These are phyloP conservation scores for Cyprinodon tularosa DNA, from an alignment of 2,113 vertebrate species.

Conservation along the genomic window DNA sequence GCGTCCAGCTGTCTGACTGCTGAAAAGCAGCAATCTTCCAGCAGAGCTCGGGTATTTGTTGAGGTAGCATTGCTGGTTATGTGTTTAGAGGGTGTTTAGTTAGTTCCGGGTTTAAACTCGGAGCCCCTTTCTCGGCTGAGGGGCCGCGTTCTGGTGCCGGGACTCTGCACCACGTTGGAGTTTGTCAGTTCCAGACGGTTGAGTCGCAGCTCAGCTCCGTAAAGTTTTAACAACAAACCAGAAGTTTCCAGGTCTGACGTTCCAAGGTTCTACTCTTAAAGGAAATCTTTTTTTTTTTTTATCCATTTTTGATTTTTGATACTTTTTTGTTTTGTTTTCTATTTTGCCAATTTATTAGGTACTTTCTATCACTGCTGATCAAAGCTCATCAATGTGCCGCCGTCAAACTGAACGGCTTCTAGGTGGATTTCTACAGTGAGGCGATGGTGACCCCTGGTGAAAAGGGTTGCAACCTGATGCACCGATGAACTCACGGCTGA, in stretches of 20 bases:
- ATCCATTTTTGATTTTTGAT: not conserved
- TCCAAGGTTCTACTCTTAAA: not conserved
- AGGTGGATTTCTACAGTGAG: not conserved
- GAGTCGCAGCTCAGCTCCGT: no score
- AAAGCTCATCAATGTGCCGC: not conserved
- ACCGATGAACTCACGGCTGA: no score
- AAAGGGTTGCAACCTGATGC: not conserved
- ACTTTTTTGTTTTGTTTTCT: not conserved
- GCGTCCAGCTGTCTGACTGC: conserved; percentile 27
- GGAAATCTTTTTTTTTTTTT: conserved; percentile 5
- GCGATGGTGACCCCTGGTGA: no score
- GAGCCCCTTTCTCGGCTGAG: not conserved
- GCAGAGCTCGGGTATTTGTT: conserved; percentile 72
- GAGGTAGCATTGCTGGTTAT: conserved; percentile 85
- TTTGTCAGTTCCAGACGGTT: not conserved
- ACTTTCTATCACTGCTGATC: conserved; percentile 15
- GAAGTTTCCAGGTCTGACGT: not conserved
- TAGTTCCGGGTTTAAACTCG: conserved; percentile 21
- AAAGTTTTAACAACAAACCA: not conserved
- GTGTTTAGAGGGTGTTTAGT: conserved; percentile 75
- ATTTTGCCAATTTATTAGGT: not conserved
- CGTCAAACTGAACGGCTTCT: not conserved
- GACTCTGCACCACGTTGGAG: not conserved
- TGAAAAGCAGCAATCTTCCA: conserved; percentile 76
- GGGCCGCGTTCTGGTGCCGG: not conserved